Percentiles rank a stretch among this genome's conserved stretches.
Conservation (phyloP, 1,140 invertebrate species). For the Halictus rubicundus region DNA sequence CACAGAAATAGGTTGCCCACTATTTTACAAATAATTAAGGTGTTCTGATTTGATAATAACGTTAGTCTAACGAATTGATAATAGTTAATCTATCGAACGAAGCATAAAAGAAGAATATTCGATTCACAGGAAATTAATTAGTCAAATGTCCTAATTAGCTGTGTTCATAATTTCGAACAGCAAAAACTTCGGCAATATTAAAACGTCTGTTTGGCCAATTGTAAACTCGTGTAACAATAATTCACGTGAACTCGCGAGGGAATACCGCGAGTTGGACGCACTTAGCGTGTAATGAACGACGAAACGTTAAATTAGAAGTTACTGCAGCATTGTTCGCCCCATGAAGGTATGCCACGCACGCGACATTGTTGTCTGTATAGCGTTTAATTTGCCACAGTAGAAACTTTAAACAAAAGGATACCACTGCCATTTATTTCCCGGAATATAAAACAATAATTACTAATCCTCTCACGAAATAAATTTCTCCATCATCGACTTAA, state of each 20-base stretch:
- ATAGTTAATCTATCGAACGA: too few relatives aligned
- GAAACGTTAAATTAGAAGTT: conserved; percentile 44
- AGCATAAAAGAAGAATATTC: too few relatives aligned
- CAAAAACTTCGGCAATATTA: not conserved
- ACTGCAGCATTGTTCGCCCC: conserved; percentile 38
- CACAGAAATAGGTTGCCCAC: too few relatives aligned
- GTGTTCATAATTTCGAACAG: not conserved
- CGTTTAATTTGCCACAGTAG: conserved; percentile 11
- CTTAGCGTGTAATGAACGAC: conserved; percentile 31
- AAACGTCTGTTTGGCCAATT: not conserved
- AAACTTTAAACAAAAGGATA: conserved; percentile 14
- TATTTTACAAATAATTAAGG: too few relatives aligned
- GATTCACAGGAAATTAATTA: too few relatives aligned
- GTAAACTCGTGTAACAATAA: not conserved
- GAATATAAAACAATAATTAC: not conserved
- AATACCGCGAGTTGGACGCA: not conserved
- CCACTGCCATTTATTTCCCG: conserved; percentile 14
- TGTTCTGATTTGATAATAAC: too few relatives aligned
- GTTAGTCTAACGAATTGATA: too few relatives aligned
- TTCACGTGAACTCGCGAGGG: conserved; percentile 4
- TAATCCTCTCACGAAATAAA: too few relatives aligned
- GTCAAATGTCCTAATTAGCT: too few relatives aligned
- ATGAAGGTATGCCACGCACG: conserved; percentile 32
- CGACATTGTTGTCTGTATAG: conserved; percentile 20
- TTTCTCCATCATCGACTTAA: too few relatives aligned